Conservation (phyloP, 2,888 invertebrate genomes). For the Acronicta psi region DNA sequence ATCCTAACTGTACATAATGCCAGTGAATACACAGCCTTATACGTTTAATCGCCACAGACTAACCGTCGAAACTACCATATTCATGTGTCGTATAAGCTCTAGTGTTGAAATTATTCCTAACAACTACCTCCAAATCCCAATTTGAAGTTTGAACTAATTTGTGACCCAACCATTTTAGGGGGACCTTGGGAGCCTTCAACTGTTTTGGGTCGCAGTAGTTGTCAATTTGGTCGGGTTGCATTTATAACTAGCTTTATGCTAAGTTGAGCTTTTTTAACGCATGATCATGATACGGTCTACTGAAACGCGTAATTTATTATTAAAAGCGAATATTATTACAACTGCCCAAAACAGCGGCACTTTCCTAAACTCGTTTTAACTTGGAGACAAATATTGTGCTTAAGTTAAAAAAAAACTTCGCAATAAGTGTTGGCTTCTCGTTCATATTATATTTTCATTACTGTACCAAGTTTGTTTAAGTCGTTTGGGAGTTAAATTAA, state of each 20-base stretch:
- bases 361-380: slow-evolving; percentile 21
- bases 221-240: slow-evolving; percentile 18
- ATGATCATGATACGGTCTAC: no score
- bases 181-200: slow-evolving; percentile 2
- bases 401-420: slow-evolving; percentile 17
- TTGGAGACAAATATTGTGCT: slow-evolving; percentile 32
- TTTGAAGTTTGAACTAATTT: slow-evolving; percentile 44
- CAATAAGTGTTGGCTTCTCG: slow-evolving; percentile 30
- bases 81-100: slow-evolving; percentile 21
- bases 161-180: slow-evolving; percentile 27
- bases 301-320: no score
- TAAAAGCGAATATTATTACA: no score
- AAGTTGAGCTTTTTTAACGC: neutral
- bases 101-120: slow-evolving; percentile 34
- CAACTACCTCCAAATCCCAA: slow-evolving; percentile 35
- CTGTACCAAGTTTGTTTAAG: slow-evolving; percentile 19
- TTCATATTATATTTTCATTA: slow-evolving; percentile 32
- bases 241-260: neutral
- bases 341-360: slow-evolving; percentile 1
- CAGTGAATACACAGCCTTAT: neutral
- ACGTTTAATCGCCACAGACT: slow-evolving; percentile 23
- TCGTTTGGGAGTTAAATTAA: slow-evolving; percentile 22
- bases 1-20: no score
- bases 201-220: slow-evolving; percentile 1
- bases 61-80: slow-evolving; percentile 12